Percentiles rank a stretch among this genome's conserved stretches.
Conservation (phyloP, 2,888 invertebrate species). For the Micoletzkya japonica region DNA sequence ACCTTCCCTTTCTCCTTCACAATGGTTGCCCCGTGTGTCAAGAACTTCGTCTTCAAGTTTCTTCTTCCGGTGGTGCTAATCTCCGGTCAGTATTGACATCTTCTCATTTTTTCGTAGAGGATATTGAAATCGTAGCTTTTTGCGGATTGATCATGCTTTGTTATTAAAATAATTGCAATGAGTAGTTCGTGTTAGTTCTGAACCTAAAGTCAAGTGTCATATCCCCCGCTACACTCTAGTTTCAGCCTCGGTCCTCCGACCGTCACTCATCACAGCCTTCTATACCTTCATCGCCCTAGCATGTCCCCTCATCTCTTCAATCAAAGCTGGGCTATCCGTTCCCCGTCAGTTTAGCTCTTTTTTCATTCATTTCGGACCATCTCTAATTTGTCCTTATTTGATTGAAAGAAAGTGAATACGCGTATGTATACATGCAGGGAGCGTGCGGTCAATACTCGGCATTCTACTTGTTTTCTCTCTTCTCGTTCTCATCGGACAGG, state of each 20-base stretch:
- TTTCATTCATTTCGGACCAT: background rate
- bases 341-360: conserved; percentile 39
- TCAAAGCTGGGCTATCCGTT: conserved; percentile 35
- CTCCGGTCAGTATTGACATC: background rate
- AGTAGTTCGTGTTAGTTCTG: background rate
- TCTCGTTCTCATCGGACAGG: too few species aligned
- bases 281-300: conserved; percentile 55
- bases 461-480: too few species aligned
- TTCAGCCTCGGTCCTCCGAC: conserved; percentile 57
- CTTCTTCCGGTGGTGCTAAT: conserved; percentile 17
- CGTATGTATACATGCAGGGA: too few species aligned
- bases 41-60: conserved; percentile 21
- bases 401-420: too few species aligned
- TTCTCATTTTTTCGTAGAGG: background rate
- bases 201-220: background rate
- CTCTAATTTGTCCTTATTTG: background rate
- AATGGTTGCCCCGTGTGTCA: conserved; percentile 27
- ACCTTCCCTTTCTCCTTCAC: too few species aligned
- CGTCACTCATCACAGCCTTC: conserved; percentile 52
- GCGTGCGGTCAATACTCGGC: too few species aligned
- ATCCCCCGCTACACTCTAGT: too few species aligned
- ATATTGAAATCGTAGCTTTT: background rate
- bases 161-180: background rate
- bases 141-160: background rate
- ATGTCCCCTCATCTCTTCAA: conserved; percentile 49